phyloP scores from a whole-genome alignment of 2,888 invertebrate genomes.

The Agrotis ipsilon region DNA sequence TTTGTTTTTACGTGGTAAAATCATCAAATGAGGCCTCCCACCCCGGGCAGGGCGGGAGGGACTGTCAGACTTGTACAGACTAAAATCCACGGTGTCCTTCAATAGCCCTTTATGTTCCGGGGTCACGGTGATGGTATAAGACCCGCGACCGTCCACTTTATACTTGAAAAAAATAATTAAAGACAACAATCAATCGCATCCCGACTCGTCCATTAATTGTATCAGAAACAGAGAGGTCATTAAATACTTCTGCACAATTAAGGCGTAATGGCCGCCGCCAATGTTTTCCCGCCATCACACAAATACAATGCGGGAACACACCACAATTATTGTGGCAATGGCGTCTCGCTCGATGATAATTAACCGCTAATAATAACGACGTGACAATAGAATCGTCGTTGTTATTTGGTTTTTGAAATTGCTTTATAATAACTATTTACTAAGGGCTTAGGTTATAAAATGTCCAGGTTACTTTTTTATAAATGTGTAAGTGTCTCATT shows the following conservation, averaged over 20 bases:
- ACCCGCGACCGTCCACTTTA: no score
- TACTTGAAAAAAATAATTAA: neutral
- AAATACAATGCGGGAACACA: conserved; percentile 63
- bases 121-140: no score
- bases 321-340: conserved; percentile 61
- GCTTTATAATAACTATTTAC: neutral
- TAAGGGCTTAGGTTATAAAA: no score
- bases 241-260: conserved; percentile 77
- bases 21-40: no score
- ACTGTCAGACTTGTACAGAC: no score
- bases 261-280: conserved; percentile 55
- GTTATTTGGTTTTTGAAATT: conserved; percentile 33
- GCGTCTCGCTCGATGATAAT: conserved; percentile 61
- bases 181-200: conserved; percentile 23
- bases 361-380: conserved; percentile 58
- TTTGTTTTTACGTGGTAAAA: no score
- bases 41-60: no score
- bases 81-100: no score
- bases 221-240: conserved; percentile 67
- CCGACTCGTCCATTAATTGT: conserved; percentile 62
- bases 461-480: no score
- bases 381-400: conserved; percentile 34
- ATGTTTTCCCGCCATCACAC: conserved; percentile 57
- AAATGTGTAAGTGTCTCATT: no score
- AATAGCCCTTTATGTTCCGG: no score